These are phyloP conservation scores for Stenodema calcarata DNA, from an alignment of 2,888 invertebrate genomes.

Conservation along the genomic window DNA sequence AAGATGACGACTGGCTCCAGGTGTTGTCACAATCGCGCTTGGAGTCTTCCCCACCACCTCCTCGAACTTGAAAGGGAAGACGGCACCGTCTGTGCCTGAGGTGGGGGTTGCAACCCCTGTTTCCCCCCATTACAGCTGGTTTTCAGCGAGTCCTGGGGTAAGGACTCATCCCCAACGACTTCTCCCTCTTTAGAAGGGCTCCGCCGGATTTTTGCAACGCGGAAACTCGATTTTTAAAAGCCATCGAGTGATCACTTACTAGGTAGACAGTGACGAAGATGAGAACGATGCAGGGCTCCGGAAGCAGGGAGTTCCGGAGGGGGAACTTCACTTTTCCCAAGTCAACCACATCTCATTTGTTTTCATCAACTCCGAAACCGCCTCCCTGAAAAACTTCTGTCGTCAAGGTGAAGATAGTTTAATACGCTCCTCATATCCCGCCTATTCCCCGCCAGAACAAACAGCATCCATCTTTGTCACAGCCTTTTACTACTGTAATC, in stretches of 20 bases:
- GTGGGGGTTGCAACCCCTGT: no score
- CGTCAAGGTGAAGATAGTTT: not conserved
- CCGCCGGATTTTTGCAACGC: no score
- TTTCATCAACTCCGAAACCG: slow-evolving; percentile 8
- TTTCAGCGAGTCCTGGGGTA: no score
- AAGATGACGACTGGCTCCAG: no score
- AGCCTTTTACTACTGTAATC: slow-evolving; percentile 31
- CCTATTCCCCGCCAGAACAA: not conserved
- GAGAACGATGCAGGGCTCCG: not conserved
- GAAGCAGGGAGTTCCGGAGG: not conserved
- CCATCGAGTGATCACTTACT: not conserved
- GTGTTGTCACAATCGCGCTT: no score
- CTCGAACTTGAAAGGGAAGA: no score
- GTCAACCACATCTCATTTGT: not conserved
- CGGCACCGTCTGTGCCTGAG: no score
- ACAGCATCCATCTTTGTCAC: slow-evolving; percentile 36
- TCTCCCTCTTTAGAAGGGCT: no score
- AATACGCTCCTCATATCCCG: not conserved
- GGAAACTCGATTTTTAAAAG: not conserved
- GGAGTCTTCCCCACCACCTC: no score
- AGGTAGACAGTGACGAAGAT: not conserved
- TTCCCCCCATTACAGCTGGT: no score
- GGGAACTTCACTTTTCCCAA: not conserved
- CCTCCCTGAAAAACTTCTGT: not conserved
- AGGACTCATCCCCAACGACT: no score